Evolutionary conservation across 2,113 vertebrate genomes (phyloP).

Genomic region (Charina bottae): DNA sequence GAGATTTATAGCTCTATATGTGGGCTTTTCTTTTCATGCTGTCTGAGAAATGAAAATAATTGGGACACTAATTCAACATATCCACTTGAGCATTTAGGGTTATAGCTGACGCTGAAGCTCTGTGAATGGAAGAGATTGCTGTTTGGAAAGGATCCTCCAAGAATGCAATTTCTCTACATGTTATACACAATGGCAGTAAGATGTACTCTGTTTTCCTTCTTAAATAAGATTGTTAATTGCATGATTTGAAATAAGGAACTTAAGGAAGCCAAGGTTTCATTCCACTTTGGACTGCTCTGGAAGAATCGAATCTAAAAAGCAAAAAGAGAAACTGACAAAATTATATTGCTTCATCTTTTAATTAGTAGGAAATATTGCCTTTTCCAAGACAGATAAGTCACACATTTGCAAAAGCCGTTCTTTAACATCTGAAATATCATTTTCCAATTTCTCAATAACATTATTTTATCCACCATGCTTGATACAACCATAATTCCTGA

Average conservation of each 20-base stretch:
- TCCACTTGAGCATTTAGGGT: not conserved
- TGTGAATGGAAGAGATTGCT: not conserved
- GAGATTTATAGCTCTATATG: not conserved
- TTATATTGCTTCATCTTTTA: not conserved
- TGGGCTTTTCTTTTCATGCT: not conserved
- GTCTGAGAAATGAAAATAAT: conserved; percentile 3
- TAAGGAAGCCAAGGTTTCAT: not conserved
- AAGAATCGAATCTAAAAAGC: not conserved
- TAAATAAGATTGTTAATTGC: not conserved
- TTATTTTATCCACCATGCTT: not conserved
- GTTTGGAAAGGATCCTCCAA: not conserved
- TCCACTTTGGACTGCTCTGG: not conserved
- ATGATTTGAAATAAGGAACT: not conserved
- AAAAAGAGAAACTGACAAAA: not conserved
- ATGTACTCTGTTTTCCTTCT: not conserved
- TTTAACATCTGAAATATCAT: not conserved
- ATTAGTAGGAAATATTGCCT: not conserved
- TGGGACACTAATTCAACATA: not conserved
- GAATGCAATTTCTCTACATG: not conserved
- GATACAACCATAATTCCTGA: not conserved
- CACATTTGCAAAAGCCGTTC: not conserved
- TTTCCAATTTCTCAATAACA: not conserved
- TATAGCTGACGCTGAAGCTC: not conserved
- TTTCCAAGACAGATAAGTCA: not conserved
- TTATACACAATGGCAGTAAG: not conserved